Conservation (phyloP, 1,140 invertebrate species). For the Gonioctena quinquepunctata region DNA sequence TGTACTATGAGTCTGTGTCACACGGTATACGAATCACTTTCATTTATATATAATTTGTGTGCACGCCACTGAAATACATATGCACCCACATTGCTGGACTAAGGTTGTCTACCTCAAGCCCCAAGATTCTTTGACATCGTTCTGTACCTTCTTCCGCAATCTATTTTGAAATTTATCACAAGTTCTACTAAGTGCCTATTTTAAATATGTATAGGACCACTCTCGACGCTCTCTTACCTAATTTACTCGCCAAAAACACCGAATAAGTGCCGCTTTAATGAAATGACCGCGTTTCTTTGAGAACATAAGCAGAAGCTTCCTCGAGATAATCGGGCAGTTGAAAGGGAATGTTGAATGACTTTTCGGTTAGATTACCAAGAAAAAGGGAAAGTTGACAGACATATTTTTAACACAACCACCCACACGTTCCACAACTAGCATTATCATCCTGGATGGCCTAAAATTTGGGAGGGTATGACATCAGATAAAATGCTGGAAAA, state of each 20-base stretch:
- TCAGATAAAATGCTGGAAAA: too few relatives aligned
- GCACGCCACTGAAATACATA: neutral
- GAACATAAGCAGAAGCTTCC: neutral
- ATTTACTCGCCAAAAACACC: neutral
- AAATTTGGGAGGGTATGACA: too few relatives aligned
- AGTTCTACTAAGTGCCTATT: slow-evolving; percentile 2
- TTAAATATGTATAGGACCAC: neutral
- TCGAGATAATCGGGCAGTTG: neutral
- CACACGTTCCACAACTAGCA: too few relatives aligned
- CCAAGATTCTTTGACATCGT: slow-evolving; percentile 9
- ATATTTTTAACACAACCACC: too few relatives aligned
- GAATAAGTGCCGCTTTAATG: neutral
- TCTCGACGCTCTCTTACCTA: neutral
- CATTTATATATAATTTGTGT: too few relatives aligned
- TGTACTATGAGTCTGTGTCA: too few relatives aligned
- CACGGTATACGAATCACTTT: too few relatives aligned
- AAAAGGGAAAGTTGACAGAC: too few relatives aligned
- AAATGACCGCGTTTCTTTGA: neutral
- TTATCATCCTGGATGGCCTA: too few relatives aligned
- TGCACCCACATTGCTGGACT: slow-evolving; percentile 1
- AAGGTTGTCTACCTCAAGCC: slow-evolving; percentile 12
- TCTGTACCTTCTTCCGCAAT: neutral
- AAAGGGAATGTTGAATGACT: too few relatives aligned
- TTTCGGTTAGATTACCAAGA: too few relatives aligned
- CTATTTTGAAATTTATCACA: slow-evolving; percentile 16